A percentile compares a stretch with the other conserved stretches of the same genome.
Conservation (phyloP, 2,888 invertebrate genomes). For the Campoplex capitator region DNA sequence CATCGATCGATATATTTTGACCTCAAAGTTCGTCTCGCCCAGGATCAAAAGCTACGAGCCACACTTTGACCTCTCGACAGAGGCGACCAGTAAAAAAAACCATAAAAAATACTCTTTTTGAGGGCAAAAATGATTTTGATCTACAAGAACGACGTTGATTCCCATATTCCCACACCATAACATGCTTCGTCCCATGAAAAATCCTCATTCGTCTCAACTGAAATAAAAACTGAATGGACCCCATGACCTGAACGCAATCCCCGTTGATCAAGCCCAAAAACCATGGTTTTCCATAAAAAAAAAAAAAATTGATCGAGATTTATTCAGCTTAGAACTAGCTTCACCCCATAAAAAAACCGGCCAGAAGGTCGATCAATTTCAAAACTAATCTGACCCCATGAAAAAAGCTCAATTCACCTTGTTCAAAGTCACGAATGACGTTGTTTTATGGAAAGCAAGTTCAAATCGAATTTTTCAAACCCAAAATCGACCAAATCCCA, state of each 20-base stretch:
- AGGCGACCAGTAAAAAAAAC: no score
- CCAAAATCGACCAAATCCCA: no score
- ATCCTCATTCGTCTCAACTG: no score
- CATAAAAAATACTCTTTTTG: not conserved
- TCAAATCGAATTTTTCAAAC: no score
- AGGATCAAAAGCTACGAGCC: not conserved
- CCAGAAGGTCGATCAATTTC: no score
- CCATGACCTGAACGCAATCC: no score
- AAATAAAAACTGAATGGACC: no score
- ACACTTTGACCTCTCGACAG: not conserved
- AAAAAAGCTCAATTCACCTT: not conserved
- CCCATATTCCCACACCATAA: not conserved
- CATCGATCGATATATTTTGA: not conserved
- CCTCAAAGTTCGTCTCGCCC: not conserved
- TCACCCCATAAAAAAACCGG: not conserved
- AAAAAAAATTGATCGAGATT: not conserved
- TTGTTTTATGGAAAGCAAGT: not conserved
- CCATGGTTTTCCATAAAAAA: not conserved
- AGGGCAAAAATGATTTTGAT: not conserved
- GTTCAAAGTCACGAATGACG: not conserved
- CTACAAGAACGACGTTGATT: not conserved
- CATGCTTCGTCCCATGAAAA: no score
- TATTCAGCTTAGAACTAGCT: not conserved
- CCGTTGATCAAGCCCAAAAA: not conserved
- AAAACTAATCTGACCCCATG: not conserved